Percentiles rank a stretch among this genome's conserved stretches.
Conservation (phyloP, 2,113 vertebrate genomes). For the Numida meleagris region DNA sequence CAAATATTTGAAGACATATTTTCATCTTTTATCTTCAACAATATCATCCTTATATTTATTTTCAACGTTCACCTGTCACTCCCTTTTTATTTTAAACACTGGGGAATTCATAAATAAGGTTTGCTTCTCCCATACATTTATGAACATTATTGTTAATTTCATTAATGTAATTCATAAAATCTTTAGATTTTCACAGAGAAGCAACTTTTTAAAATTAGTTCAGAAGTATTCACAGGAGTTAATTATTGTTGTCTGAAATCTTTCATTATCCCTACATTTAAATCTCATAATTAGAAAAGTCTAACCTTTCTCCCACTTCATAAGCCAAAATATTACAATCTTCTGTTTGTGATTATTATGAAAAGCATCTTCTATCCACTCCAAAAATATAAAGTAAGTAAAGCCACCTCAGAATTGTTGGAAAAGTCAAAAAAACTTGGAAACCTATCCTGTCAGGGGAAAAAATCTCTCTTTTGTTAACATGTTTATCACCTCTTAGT, state of each 20-base stretch:
- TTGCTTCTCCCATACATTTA: not conserved
- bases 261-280: not conserved
- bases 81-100: not conserved
- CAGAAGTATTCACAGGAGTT: not conserved
- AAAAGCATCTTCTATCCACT: not conserved
- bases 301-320: not conserved
- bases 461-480: rapidly evolving
- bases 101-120: not conserved
- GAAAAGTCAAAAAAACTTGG: not conserved
- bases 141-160: not conserved
- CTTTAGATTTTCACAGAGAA: not conserved
- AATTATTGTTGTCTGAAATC: not conserved
- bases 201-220: not conserved
- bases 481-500: not conserved
- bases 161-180: not conserved
- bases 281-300: not conserved
- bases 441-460: not conserved
- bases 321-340: not conserved
- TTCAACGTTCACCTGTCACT: not conserved
- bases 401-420: not conserved
- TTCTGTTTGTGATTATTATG: not conserved
- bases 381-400: not conserved
- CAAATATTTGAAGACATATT: conserved; percentile 11
- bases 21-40: not conserved
- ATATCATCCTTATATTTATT: not conserved